Conservation (phyloP, 1,140 invertebrate species). For the Leptopilina clavipes region DNA sequence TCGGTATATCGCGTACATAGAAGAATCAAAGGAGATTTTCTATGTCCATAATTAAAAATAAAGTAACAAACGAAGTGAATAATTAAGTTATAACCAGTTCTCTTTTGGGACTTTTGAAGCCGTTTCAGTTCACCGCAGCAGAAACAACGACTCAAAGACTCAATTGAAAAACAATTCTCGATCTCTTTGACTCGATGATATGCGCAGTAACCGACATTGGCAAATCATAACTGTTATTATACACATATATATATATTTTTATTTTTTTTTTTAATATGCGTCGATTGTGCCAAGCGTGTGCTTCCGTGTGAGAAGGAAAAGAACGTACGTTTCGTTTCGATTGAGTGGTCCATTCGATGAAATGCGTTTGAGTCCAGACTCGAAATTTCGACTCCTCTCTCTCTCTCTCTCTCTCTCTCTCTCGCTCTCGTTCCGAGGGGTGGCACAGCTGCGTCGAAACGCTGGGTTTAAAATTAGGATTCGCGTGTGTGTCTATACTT, state of each 20-base stretch:
- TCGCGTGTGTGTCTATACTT: constrained; percentile 41
- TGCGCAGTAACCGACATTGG: constrained; percentile 21
- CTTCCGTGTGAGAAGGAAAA: constrained; percentile 31
- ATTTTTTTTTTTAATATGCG: constrained; percentile 13
- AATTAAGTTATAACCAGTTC: constrained; percentile 16
- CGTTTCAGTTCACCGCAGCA: constrained; percentile 30
- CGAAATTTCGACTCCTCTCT: constrained; percentile 22
- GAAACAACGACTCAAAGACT: constrained; percentile 32
- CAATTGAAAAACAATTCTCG: constrained; percentile 33
- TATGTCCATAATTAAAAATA: constrained; percentile 15
- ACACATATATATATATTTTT: background rate
- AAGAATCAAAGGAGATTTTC: background rate
- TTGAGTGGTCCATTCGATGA: constrained; percentile 32
- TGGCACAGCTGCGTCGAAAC: constrained; percentile 66
- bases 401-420: background rate
- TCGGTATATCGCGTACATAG: background rate
- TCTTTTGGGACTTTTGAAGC: constrained; percentile 23
- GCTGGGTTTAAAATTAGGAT: constrained; percentile 66
- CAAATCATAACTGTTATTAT: constrained; percentile 22
- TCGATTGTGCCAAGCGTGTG: background rate
- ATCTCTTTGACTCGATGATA: constrained; percentile 35
- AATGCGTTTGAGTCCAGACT: constrained; percentile 33
- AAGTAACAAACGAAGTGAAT: constrained; percentile 28
- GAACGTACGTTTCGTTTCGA: constrained; percentile 27
- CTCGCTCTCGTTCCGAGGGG: constrained; percentile 47